These are phyloP conservation scores for Spinus pinus DNA, from an alignment of 2,797 vertebrate genomes.

Conservation along the genomic window DNA sequence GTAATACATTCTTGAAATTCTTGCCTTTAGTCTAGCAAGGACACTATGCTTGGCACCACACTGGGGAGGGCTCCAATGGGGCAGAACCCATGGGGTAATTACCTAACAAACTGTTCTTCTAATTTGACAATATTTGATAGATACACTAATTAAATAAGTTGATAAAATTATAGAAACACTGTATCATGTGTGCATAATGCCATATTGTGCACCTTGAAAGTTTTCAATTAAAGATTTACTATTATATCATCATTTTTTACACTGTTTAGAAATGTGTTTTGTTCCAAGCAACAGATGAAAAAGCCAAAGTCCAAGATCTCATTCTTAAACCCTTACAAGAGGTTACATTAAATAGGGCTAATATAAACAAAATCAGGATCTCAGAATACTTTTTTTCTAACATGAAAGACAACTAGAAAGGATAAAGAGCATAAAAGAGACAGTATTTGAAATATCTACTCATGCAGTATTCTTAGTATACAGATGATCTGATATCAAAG, in stretches of 20 bases:
- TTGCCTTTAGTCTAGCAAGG: neutral
- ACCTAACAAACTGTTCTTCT: neutral
- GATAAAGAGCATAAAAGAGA: neutral
- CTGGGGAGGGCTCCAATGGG: rapidly evolving
- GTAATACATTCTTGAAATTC: neutral
- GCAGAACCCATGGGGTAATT: neutral
- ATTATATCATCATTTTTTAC: neutral
- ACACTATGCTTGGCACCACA: neutral
- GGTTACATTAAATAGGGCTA: neutral
- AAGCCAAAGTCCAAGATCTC: neutral
- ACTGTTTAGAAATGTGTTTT: neutral
- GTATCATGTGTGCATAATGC: neutral
- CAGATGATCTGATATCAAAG: neutral
- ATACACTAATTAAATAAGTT: neutral
- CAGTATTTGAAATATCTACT: neutral
- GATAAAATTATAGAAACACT: neutral
- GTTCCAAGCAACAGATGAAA: neutral
- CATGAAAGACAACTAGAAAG: neutral
- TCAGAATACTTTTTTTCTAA: neutral
- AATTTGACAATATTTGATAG: neutral
- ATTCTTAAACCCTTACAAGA: neutral
- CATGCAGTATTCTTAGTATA: neutral
- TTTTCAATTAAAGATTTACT: neutral
- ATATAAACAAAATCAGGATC: neutral
- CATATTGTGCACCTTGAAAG: neutral